Evolutionary conservation across 2,797 vertebrate species (phyloP), one percentile per base, ranked within the genome.

Genomic region (Telmatherina bonti): DNA sequence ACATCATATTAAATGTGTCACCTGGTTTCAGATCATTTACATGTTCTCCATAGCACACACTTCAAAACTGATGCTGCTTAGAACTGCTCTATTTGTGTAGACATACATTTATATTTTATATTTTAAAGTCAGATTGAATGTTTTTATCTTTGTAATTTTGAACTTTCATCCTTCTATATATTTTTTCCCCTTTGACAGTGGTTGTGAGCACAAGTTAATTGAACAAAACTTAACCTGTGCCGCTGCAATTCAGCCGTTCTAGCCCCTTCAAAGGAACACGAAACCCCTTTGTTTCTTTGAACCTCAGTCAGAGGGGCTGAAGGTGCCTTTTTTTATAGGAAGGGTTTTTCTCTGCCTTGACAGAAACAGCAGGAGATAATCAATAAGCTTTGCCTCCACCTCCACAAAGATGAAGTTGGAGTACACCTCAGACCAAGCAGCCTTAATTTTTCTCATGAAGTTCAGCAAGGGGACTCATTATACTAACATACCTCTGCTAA

Each of bases 341-440:
- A 79, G 2, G 8, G 74, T 84, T 78, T 87, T 84, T 88, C 78
- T 77, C 68, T 67, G 78, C 67, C 87, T 84, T 85, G 82, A 90
- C 85, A 84, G 77, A 86, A 85, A 56, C 89, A 91, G 87, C 81
- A 55, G 85, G 87, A 84, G 84, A 80, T 81, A 91, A 94, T 93
- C 92, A 67, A 94, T 94, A 92, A 54, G 53, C 83, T 88, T 68
- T 76, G 74, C 67, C 77, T 78, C 78, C 70, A 84, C 79, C 84
- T 86, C 70, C 70, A 53, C 58, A 58, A 82, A 81, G 74, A 89
- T 80, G 62, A 82, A 88, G 70, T 78, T 45, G 30, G 53, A 84
- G 74, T 54, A 59, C 27, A 84, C 60, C 73, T 64, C 64, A 68
- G 69, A 83, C 78, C 76, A 78, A 69, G 77, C 72, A 79, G 78